Evolutionary conservation across 1,140 invertebrate species (phyloP), one percentile per base, ranked within the genome.

Genomic region (Eumaeus atala): DNA sequence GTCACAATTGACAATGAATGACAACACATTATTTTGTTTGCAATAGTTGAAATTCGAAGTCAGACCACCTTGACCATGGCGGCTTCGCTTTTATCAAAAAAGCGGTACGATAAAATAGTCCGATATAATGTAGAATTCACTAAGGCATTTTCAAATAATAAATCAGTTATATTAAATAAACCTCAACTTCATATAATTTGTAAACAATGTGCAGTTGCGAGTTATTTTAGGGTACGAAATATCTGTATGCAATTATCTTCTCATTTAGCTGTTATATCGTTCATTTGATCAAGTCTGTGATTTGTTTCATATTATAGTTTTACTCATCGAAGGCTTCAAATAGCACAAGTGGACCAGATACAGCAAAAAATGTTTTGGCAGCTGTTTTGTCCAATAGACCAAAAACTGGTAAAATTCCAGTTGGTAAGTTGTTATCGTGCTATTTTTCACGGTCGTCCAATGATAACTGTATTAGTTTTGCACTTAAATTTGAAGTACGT

Each of bases 301-400:
- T 11, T 57, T 14, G 11, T 61, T 48, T 64, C 38, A 58, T 48
- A 9, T 72, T 80, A 38, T 73, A 84, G 81, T 67, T 62, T 64
- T 79, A 82, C 61, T 77, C 77, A 6, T 61, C 76, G 40, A 56
- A 64, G n/a, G 48, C 72, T 51, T 58, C 75, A 37, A 73, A 51
- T 59, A 72, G 63, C 63, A 12, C 61, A 38, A 66, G 62, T 35
- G 67, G 76, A 0, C 59, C 64, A 9, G 78, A 87, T 58, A 54
- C 81, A 5, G 86, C 83, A 2, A 87, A 87, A 76, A 87, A 87
- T 80, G 77, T 88, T 49, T 72, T 88, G 66, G 83, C 87, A 56
- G 81, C 82, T 11, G 80, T 88, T 51, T 80, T 88, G 70, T 76
- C 75, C 54, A 87, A 85, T 67, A 84, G 75, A 71, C 83, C 82